Base-by-base conservation (phyloP, 2,888 invertebrate species). In the Yponomeuta plumbellus region DNA sequence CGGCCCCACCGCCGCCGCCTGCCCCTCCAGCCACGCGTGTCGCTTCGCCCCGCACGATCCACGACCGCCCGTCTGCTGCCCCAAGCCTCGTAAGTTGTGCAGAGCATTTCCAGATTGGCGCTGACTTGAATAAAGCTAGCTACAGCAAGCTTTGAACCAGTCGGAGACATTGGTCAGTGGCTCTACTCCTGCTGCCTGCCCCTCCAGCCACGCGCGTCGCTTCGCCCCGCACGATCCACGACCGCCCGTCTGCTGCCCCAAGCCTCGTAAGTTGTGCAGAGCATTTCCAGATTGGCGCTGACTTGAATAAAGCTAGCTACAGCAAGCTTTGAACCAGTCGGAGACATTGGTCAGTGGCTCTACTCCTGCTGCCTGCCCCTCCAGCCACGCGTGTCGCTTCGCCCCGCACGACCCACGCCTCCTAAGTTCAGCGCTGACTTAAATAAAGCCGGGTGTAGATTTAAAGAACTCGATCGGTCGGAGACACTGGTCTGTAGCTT, bases 221-320 rank as follows among this genome's bases (percentile, higher is more conserved):
- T 91, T 97, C 69, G 96, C 96, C 69, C 97, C 97, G 0, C 93
- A 96, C 62, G 94, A 94, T 69, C 82, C 87, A 0, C 94, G 95
- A 74, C 95, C 96, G 67, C 95, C 97, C 0, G 95, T 97, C n/a
- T 97, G 97, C 86, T 97, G 97, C 77, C 95, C 96, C 11, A 97
- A 97, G 79, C 96, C 97, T 71, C 92, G 95, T 95, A 81, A 92
- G 93, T 85, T 61, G n/a, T n/a, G 6, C 11, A 44, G 2, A 26
- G 23, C 39, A 8, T 68, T 66, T 65, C 52, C 21, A 23, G 11
- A 8, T 59, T 11, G 23, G 11, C 20, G 56, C 56, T 56, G 13
- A 4, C 20, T 56, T 17, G 17, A 5, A 6, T 17, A 56, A 17
- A 34, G 34, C 8, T 8, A 10, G 34, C 5, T 34, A 34, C 8